Conservation (phyloP, 1,140 invertebrate species). For the Camponotus pennsylvanicus region DNA sequence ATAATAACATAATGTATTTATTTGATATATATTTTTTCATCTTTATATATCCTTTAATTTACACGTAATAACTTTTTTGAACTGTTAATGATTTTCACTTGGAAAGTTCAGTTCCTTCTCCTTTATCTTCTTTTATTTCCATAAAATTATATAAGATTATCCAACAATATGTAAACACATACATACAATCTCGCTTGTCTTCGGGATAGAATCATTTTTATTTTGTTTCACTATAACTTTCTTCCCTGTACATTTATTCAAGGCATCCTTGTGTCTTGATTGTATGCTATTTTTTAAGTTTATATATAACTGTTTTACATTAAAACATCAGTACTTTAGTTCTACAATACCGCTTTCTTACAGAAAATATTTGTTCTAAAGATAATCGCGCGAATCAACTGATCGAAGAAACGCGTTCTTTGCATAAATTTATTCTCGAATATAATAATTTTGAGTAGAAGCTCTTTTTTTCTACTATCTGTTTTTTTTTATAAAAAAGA, state of each 20-base stretch:
- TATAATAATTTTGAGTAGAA: neutral
- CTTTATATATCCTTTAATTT: constrained; percentile 38
- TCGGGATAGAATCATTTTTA: constrained; percentile 20
- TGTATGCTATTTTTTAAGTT: neutral
- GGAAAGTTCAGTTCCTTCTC: constrained; percentile 11
- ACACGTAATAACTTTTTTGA: constrained; percentile 43
- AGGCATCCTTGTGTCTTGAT: constrained; percentile 50
- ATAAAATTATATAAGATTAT: constrained; percentile 69
- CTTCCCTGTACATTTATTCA: neutral
- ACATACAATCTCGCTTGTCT: constrained; percentile 32
- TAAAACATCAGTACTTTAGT: constrained; percentile 15
- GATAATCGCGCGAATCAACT: neutral
- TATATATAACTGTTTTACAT: neutral
- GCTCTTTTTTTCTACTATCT: neutral
- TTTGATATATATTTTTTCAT: constrained; percentile 45
- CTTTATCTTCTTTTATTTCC: neutral
- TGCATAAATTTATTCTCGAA: neutral
- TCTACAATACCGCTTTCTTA: constrained; percentile 35
- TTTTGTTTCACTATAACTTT: neutral
- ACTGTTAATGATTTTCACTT: constrained; percentile 32
- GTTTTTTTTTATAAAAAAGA: constrained; percentile 18
- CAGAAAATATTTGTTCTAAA: constrained; percentile 37
- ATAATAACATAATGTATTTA: constrained; percentile 63
- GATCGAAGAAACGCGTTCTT: neutral
- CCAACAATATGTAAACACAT: constrained; percentile 73